phyloP scores from a whole-genome alignment of 53 echinoderm and acorn worm genomes.

The Holothuria leucospilota region DNA sequence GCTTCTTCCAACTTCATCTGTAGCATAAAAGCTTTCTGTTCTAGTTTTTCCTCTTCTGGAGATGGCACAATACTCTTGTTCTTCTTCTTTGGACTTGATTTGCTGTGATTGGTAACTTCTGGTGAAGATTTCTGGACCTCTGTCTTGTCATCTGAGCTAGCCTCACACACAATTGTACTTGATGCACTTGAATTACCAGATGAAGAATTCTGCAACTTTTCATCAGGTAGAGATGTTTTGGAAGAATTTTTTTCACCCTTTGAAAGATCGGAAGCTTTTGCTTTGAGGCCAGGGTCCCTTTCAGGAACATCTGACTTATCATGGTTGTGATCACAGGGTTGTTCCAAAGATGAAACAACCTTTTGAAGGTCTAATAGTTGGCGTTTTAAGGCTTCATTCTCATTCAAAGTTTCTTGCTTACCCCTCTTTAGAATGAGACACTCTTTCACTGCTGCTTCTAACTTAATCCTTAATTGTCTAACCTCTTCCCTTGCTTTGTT shows the following conservation, averaged over 20 bases:
- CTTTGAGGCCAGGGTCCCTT: conserved; percentile 7
- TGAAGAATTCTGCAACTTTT: conserved; percentile 30
- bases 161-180: conserved; percentile 31
- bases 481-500: conserved; percentile 94
- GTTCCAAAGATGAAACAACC: neutral
- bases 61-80: conserved; percentile 74
- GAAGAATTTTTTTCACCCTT: neutral
- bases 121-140: neutral
- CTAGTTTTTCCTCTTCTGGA: conserved; percentile 75
- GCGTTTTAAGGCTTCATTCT: conserved; percentile 69
- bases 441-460: conserved; percentile 90
- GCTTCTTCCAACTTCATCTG: conserved; percentile 94
- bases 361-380: conserved; percentile 38
- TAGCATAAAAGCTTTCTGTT: conserved; percentile 87
- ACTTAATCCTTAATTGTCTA: conserved; percentile 81
- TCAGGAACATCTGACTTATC: conserved; percentile 20
- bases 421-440: conserved; percentile 81
- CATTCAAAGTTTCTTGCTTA: conserved; percentile 71
- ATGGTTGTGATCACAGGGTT: neutral
- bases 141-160: neutral
- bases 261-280: neutral
- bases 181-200: conserved; percentile 46
- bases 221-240: neutral
- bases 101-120: neutral
- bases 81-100: conserved; percentile 47